phyloP scores from a whole-genome alignment of 2,797 vertebrate species.

The Masticophis lateralis region DNA sequence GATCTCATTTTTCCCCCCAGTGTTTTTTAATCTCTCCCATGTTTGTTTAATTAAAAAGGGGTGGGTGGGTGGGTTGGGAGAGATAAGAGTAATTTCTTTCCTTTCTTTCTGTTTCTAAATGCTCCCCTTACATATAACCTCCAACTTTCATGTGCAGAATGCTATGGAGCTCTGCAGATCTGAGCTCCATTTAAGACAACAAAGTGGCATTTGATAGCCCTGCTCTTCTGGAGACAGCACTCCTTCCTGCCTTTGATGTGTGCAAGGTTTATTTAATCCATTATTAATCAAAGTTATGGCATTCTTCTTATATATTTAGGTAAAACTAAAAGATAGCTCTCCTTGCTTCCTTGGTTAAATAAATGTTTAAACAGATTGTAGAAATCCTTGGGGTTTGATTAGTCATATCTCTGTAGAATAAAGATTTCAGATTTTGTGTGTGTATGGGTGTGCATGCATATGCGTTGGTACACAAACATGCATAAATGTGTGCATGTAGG shows the following conservation, averaged over 20 bases:
- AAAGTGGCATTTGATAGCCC: slow-evolving; percentile 94
- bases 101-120: slow-evolving; percentile 71
- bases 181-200: slow-evolving; percentile 92
- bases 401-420: slow-evolving; percentile 1
- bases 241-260: slow-evolving; percentile 99
- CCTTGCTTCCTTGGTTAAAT: slow-evolving; percentile 80
- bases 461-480: background rate
- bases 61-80: too few species aligned
- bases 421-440: slow-evolving; percentile 25
- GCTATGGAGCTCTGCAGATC: slow-evolving; percentile 72
- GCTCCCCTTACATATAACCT: slow-evolving; percentile 65
- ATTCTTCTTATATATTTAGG: slow-evolving; percentile 86
- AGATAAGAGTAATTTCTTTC: slow-evolving; percentile 48
- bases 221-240: slow-evolving; percentile 82
- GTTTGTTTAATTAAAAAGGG: slow-evolving; percentile 75
- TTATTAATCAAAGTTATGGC: slow-evolving; percentile 99
- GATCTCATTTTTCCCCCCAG: slow-evolving; percentile 79
- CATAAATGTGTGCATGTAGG: background rate
- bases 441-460: background rate
- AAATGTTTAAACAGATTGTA: slow-evolving; percentile 72
- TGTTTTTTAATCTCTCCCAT: slow-evolving; percentile 76
- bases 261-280: slow-evolving; percentile 93
- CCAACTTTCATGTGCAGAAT: slow-evolving; percentile 66
- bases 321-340: slow-evolving; percentile 88
- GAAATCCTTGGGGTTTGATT: slow-evolving; percentile 60